Percentiles rank a stretch among this genome's conserved stretches.
Conservation (phyloP, 1,140 invertebrate genomes). For the Prorops nasuta region DNA sequence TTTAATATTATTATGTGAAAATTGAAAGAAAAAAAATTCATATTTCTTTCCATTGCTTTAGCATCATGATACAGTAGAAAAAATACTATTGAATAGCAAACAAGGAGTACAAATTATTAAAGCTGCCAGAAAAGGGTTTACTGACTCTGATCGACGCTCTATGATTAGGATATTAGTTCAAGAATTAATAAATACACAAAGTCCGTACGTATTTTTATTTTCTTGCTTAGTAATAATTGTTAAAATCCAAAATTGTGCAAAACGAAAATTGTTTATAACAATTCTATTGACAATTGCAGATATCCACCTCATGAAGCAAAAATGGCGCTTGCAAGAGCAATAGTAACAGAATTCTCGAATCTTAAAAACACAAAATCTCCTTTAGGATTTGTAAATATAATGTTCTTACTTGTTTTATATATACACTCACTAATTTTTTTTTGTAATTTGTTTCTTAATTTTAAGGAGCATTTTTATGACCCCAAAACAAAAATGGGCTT, state of each 20-base stretch:
- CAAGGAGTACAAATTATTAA: not conserved
- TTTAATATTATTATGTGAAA: no score
- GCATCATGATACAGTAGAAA: not conserved
- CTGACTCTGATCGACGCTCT: not conserved
- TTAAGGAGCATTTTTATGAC: not conserved
- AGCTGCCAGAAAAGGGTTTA: not conserved
- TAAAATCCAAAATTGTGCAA: not conserved
- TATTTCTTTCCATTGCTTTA: no score
- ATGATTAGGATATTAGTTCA: not conserved
- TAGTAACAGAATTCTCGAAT: slow-evolving; percentile 7
- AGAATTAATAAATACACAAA: not conserved
- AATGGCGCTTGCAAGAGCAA: slow-evolving; percentile 9
- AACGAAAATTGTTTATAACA: not conserved
- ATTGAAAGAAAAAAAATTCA: no score
- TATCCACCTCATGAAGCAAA: slow-evolving; percentile 5
- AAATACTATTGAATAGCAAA: not conserved
- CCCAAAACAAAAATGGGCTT: not conserved
- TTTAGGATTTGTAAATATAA: slow-evolving; percentile 9
- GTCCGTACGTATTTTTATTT: not conserved
- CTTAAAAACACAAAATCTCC: not conserved
- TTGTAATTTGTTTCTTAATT: not conserved
- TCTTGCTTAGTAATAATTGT: not conserved
- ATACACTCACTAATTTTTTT: not conserved
- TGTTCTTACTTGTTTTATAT: not conserved
- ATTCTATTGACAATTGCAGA: not conserved